Evolutionary conservation across 2,888 invertebrate genomes (phyloP).

Genomic region (Erynnis tages): DNA sequence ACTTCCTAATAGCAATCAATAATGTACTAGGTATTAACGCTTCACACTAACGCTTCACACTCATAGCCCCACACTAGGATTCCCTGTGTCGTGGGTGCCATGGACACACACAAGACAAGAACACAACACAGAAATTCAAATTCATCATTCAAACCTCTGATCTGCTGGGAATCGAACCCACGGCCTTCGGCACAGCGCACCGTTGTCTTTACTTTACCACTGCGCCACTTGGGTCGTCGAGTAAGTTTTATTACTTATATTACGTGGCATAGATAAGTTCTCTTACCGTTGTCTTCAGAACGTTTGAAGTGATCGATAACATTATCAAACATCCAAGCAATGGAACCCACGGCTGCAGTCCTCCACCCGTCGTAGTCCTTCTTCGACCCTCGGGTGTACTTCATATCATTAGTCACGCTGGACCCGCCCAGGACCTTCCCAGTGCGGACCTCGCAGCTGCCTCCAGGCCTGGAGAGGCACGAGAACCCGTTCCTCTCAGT

Average conservation of each 20-base stretch:
- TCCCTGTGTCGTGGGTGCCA: no score
- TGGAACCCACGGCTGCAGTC: conserved; percentile 53
- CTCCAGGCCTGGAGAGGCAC: conserved; percentile 68
- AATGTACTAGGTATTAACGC: no score
- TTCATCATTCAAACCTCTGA: no score
- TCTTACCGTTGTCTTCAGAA: conserved; percentile 72
- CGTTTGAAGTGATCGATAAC: conserved; percentile 69
- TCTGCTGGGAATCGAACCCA: no score
- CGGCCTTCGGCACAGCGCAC: no score
- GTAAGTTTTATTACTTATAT: not conserved
- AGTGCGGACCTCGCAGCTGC: conserved; percentile 67
- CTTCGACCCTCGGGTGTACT: conserved; percentile 70
- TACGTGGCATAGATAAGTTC: not conserved
- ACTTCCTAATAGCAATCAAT: no score
- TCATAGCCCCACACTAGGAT: no score
- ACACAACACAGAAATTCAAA: no score
- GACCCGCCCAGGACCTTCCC: conserved; percentile 71
- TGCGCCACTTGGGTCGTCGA: not conserved
- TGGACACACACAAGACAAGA: no score
- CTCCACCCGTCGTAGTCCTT: conserved; percentile 73
- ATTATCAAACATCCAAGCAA: conserved; percentile 72
- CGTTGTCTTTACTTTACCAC: no score
- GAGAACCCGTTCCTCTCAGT: conserved; percentile 71
- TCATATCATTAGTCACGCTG: conserved; percentile 72
- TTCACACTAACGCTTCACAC: no score